A percentile compares a stretch with the other conserved stretches of the same genome.
Evolutionary conservation across 2,797 vertebrate species (phyloP).

Genomic region (Chanos chanos): DNA sequence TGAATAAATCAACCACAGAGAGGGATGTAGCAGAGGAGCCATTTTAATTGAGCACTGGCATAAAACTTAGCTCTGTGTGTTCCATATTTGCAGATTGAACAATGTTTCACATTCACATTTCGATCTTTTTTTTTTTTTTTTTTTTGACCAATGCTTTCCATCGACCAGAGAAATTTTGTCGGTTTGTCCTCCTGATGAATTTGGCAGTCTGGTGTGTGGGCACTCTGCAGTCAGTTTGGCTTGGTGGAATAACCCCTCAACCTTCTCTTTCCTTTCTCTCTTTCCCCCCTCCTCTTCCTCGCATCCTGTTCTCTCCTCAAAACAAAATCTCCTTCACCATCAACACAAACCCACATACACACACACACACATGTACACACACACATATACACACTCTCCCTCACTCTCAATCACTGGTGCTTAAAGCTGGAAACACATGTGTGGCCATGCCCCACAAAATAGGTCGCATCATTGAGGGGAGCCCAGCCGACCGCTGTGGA

Average conservation of each 20-base stretch:
- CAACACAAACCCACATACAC: conserved; percentile 50
- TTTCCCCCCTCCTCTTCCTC: conserved; percentile 63
- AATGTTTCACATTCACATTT: too few relatives aligned
- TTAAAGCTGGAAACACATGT: conserved; percentile 98
- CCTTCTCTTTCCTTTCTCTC: conserved; percentile 82
- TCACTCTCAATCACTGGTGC: conserved; percentile 58
- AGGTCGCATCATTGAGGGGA: conserved; percentile 99
- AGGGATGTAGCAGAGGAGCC: too few relatives aligned
- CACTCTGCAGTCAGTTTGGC: conserved; percentile 63
- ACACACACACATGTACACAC: conserved; percentile 50
- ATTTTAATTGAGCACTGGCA: too few relatives aligned
- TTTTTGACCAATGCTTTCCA: background rate
- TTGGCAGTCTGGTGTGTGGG: background rate
- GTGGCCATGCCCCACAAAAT: conserved; percentile 99
- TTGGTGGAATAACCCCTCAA: conserved; percentile 90
- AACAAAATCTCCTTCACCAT: conserved; percentile 27
- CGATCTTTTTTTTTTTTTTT: too few relatives aligned
- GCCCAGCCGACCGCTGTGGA: conserved; percentile 98
- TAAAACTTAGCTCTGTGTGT: too few relatives aligned
- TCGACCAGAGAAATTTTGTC: too few relatives aligned
- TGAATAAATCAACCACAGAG: conserved; percentile 23
- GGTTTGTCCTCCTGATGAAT: too few relatives aligned
- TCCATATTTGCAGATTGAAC: too few relatives aligned
- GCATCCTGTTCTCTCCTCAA: conserved; percentile 35
- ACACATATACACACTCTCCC: conserved; percentile 36